Conservation (phyloP, 2,113 vertebrate species). For the Acrocephalus arundinaceus region DNA sequence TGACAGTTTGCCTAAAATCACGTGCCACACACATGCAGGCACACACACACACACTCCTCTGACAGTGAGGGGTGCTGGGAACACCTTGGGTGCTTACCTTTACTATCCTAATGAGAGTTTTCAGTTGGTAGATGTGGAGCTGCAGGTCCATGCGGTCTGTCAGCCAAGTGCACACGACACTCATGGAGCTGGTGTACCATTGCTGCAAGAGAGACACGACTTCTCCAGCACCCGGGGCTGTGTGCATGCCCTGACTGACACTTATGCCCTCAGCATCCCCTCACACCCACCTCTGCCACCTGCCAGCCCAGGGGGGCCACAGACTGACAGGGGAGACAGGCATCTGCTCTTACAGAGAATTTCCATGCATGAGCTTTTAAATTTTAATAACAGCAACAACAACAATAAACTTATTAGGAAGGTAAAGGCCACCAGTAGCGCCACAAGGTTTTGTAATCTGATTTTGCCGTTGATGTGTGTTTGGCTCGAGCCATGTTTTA, state of each 20-base stretch:
- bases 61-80: not conserved
- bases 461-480: not conserved
- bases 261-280: not conserved
- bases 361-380: not conserved
- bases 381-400: not conserved
- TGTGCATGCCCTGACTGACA: not conserved
- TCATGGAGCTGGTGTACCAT: constrained; percentile 99
- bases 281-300: not conserved
- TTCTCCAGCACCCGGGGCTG: constrained; percentile 83
- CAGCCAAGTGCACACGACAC: constrained; percentile 95
- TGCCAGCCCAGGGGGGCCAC: not conserved
- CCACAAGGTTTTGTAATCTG: not conserved
- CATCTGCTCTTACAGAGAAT: not conserved
- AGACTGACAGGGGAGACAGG: not conserved
- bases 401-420: not conserved
- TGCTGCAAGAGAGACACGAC: constrained; percentile 96
- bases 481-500: not conserved
- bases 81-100: constrained; percentile 79
- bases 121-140: constrained; percentile 98
- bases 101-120: constrained; percentile 99
- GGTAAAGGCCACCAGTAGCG: not conserved
- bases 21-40: not conserved
- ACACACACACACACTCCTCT: not conserved
- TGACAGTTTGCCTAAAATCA: not conserved
- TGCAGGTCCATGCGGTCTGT: constrained; percentile 99